Percentiles rank a stretch among this genome's conserved stretches.
Evolutionary conservation across 2,797 vertebrate species (phyloP).

Genomic region (Parambassis ranga): DNA sequence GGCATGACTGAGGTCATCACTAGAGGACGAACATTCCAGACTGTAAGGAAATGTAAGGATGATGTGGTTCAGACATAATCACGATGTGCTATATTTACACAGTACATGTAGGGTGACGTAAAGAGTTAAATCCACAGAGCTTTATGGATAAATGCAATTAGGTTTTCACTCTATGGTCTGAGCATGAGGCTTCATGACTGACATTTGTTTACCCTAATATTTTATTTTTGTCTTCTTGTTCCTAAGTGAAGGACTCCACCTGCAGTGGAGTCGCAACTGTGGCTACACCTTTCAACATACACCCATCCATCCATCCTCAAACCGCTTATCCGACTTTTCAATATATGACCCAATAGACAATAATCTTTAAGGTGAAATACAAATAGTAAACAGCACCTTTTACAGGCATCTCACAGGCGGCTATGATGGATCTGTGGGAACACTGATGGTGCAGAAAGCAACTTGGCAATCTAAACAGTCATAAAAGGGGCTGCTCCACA

Average conservation of each 20-base stretch:
- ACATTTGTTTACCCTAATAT: neutral
- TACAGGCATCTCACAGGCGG: neutral
- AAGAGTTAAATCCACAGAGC: neutral
- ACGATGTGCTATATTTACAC: slow-evolving; percentile 26
- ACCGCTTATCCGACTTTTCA: no score
- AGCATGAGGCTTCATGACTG: no score
- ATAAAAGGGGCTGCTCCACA: slow-evolving; percentile 4
- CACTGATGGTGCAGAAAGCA: neutral
- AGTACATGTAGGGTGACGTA: neutral
- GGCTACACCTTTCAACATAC: no score
- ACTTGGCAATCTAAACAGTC: slow-evolving; percentile 25
- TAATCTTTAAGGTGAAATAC: no score
- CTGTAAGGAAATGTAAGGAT: slow-evolving; percentile 14
- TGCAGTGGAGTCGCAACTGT: no score
- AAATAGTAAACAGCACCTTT: no score
- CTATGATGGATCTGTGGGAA: neutral
- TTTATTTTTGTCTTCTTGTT: slow-evolving; percentile 12
- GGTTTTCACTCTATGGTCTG: neutral
- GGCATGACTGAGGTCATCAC: slow-evolving; percentile 16
- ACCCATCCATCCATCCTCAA: no score
- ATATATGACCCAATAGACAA: no score
- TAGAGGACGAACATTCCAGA: slow-evolving; percentile 14
- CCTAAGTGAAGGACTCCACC: no score
- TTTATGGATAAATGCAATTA: neutral
- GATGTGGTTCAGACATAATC: slow-evolving; percentile 7